Conservation (phyloP, 1,140 invertebrate genomes). For the Sogatella furcifera region DNA sequence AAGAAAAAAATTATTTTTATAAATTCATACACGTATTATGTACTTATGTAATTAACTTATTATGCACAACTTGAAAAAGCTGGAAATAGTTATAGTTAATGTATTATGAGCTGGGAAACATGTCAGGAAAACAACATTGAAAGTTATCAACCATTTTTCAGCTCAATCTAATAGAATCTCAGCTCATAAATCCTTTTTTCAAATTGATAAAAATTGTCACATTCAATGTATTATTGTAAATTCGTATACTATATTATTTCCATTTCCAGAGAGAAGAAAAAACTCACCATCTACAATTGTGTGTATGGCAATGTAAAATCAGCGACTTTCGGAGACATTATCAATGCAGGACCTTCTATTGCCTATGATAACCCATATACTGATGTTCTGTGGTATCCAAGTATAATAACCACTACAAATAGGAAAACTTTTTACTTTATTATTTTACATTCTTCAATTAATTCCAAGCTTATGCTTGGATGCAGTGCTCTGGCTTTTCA, state of each 20-base stretch:
- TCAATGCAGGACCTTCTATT: conserved; percentile 55
- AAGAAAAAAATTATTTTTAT: no score
- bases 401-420: conserved; percentile 39
- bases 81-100: no score
- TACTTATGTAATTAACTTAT: no score
- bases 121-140: no score
- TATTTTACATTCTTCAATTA: conserved; percentile 34
- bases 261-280: conserved; percentile 38
- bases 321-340: conserved; percentile 71
- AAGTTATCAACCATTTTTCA: no score
- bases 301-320: conserved; percentile 76
- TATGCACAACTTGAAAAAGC: no score
- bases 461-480: conserved; percentile 54
- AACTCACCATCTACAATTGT: conserved; percentile 69
- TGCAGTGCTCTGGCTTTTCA: conserved; percentile 40
- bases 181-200: no score
- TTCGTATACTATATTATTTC: no score
- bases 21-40: no score
- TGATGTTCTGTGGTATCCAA: conserved; percentile 51
- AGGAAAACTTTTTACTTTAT: conserved; percentile 28
- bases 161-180: no score
- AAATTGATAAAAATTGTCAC: background rate
- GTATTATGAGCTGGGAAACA: no score
- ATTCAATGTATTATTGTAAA: background rate
- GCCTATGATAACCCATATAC: conserved; percentile 61